Conservation (phyloP, 2,888 invertebrate genomes). For the Chrysotoxum bicinctum region DNA sequence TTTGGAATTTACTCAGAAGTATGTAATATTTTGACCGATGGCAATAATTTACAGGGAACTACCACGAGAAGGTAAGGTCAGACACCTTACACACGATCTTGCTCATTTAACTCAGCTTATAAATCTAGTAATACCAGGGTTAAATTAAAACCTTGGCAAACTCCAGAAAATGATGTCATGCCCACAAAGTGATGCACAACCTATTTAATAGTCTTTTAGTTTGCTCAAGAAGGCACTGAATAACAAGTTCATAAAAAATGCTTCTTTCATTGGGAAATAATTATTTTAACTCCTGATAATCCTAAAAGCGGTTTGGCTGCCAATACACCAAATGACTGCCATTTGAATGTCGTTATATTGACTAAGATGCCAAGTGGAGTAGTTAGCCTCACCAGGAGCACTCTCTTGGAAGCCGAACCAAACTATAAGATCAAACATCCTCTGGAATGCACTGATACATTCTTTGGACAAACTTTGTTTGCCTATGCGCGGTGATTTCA, state of each 20-base stretch:
- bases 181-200: background rate
- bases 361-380: slow-evolving; percentile 7
- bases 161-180: background rate
- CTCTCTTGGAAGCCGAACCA: background rate
- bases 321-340: slow-evolving; percentile 31
- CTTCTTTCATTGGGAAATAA: background rate
- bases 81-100: too few species aligned
- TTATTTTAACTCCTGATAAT: slow-evolving; percentile 10
- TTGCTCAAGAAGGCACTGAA: background rate
- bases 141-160: too few species aligned
- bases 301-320: background rate
- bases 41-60: too few species aligned
- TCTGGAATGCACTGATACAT: slow-evolving; percentile 42
- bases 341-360: slow-evolving; percentile 51
- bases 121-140: too few species aligned
- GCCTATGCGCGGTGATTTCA: slow-evolving; percentile 19
- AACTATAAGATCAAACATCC: slow-evolving; percentile 22
- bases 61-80: too few species aligned
- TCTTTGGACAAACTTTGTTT: slow-evolving; percentile 37
- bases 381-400: background rate
- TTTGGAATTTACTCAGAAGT: too few species aligned
- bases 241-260: slow-evolving; percentile 3
- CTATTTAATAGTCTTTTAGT: background rate
- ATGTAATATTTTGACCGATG: too few species aligned
- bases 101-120: too few species aligned